Evolutionary conservation across 1,140 invertebrate genomes (phyloP).

Genomic region (Dinoponera quadriceps): DNA sequence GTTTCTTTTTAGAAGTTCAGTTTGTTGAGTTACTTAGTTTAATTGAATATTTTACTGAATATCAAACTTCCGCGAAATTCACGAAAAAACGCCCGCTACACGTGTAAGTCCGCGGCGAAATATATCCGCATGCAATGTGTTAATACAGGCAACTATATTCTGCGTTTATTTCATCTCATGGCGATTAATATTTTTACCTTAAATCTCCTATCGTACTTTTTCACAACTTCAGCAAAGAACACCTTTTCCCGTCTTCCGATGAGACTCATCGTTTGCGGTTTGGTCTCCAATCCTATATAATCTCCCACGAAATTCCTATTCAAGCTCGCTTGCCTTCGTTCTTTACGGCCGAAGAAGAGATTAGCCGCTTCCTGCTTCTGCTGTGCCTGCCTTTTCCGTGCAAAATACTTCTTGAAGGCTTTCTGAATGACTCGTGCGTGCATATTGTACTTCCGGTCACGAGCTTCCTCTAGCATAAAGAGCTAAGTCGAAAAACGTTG

Average conservation of each 20-base stretch:
- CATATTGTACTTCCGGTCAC: constrained; percentile 90
- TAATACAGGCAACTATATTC: no score
- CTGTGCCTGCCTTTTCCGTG: constrained; percentile 87
- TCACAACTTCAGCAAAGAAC: constrained; percentile 89
- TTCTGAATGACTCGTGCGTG: constrained; percentile 91
- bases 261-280: constrained; percentile 87
- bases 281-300: constrained; percentile 90
- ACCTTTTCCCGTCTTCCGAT: constrained; percentile 90
- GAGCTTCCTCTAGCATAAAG: constrained; percentile 91
- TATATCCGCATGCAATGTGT: no score
- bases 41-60: no score
- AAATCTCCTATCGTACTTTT: constrained; percentile 91
- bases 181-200: constrained; percentile 84
- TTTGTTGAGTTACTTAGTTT: no score
- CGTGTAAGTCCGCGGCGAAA: no score
- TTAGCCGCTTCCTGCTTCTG: constrained; percentile 88
- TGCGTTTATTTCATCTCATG: no score
- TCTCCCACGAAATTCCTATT: constrained; percentile 92
- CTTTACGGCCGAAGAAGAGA: constrained; percentile 90
- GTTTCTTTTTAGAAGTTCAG: no score
- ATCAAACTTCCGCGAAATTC: no score
- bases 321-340: constrained; percentile 88
- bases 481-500: constrained; percentile 84
- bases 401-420: constrained; percentile 90
- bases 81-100: no score